A percentile compares a stretch with the other conserved stretches of the same genome.
Conservation (phyloP, 2,888 invertebrate genomes). For the Lithophane semibrunnea region DNA sequence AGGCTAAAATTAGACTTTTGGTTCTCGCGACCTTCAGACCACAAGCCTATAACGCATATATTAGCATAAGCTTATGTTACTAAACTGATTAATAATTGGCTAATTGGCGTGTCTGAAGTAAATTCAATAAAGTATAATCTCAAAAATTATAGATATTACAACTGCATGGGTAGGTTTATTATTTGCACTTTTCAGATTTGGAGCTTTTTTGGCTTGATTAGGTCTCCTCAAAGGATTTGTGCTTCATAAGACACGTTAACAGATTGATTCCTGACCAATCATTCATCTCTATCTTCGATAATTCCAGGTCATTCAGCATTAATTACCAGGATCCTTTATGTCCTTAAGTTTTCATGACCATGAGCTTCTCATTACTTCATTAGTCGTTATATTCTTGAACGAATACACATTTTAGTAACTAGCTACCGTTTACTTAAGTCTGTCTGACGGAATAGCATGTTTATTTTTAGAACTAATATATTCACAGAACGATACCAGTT, state of each 20-base stretch:
- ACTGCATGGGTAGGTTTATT: neutral
- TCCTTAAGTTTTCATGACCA: neutral
- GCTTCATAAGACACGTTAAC: neutral
- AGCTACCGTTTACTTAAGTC: constrained; percentile 9
- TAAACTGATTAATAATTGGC: constrained; percentile 32
- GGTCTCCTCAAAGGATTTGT: neutral
- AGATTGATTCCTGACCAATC: neutral
- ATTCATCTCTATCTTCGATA: neutral
- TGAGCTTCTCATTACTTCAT: neutral
- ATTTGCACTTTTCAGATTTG: neutral
- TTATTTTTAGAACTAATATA: constrained; percentile 52
- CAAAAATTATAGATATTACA: neutral
- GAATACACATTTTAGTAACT: neutral
- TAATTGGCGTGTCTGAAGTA: constrained; percentile 31
- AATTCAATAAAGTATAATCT: constrained; percentile 14
- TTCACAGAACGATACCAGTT: constrained; percentile 38
- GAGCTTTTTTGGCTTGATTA: neutral
- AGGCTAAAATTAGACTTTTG: constrained; percentile 20
- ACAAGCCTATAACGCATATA: constrained; percentile 30
- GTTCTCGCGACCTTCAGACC: constrained; percentile 38
- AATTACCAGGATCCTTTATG: neutral
- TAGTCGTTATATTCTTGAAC: neutral
- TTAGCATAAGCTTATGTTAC: constrained; percentile 33
- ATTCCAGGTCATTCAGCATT: neutral
- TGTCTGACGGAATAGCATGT: constrained; percentile 14